phyloP scores from a whole-genome alignment of 1,140 invertebrate genomes.

The Planococcus citri region DNA sequence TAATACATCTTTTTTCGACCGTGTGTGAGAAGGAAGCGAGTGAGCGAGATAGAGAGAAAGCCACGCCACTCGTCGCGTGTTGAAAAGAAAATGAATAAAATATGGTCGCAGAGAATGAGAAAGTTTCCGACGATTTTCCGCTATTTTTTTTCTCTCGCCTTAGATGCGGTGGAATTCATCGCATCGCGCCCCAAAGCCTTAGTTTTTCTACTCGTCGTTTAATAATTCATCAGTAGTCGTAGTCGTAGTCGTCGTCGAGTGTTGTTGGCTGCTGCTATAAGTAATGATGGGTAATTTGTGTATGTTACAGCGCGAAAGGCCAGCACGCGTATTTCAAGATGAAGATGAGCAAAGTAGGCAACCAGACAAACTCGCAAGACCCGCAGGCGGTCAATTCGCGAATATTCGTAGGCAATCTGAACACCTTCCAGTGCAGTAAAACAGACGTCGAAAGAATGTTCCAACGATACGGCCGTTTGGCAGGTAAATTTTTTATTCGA shows the following conservation, averaged over 20 bases:
- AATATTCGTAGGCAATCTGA: conserved; percentile 79
- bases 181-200: neutral
- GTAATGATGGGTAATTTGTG: too few relatives aligned
- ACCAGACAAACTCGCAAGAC: conserved; percentile 77
- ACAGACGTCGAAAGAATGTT: conserved; percentile 80
- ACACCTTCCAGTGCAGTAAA: conserved; percentile 78
- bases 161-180: too few relatives aligned
- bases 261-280: too few relatives aligned
- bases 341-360: conserved; percentile 74
- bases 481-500: conserved; percentile 42
- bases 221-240: neutral
- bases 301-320: neutral
- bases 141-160: neutral
- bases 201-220: neutral
- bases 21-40: neutral
- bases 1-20: neutral
- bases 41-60: too few relatives aligned
- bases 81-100: conserved; percentile 18
- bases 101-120: too few relatives aligned
- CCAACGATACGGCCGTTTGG: conserved; percentile 67
- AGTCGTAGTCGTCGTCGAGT: too few relatives aligned
- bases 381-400: conserved; percentile 75
- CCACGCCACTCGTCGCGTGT: too few relatives aligned
- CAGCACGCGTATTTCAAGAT: conserved; percentile 33
- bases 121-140: neutral